Conservation (phyloP, 2,113 vertebrate species). For the Capreolus pygargus region DNA sequence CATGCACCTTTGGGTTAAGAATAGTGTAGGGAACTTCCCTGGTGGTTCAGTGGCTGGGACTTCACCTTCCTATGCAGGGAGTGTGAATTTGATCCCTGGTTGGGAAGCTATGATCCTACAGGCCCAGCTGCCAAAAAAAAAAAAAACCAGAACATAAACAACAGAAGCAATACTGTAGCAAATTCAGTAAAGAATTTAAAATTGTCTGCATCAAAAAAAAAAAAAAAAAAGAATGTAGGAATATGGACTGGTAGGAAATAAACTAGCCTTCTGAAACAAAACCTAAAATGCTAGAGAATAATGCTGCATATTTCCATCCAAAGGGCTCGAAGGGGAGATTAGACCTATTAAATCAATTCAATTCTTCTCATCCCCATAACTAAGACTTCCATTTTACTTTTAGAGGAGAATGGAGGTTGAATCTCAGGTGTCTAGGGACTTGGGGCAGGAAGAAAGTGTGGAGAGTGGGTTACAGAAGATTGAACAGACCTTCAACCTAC, state of each 20-base stretch:
- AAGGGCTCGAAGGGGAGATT: neutral
- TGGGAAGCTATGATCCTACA: neutral
- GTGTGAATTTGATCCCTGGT: neutral
- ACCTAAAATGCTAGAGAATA: neutral
- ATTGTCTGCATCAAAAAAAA: neutral
- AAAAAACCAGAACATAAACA: neutral
- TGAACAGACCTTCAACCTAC: neutral
- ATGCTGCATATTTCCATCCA: neutral
- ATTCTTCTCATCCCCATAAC: neutral
- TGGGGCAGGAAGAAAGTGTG: neutral
- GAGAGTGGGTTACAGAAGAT: neutral
- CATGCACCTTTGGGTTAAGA: neutral
- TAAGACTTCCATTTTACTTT: conserved; percentile 15
- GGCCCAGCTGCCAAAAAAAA: neutral
- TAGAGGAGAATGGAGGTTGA: neutral
- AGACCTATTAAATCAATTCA: conserved; percentile 23
- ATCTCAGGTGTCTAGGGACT: neutral
- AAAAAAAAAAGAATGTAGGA: neutral
- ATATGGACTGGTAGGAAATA: neutral
- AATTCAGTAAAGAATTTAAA: neutral
- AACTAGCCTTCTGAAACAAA: conserved; percentile 18
- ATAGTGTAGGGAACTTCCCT: neutral
- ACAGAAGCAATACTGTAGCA: neutral
- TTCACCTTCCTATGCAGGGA: neutral
- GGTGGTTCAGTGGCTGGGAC: neutral